Evolutionary conservation across 2,888 invertebrate genomes (phyloP).

Genomic region (Conomelus anceps): DNA sequence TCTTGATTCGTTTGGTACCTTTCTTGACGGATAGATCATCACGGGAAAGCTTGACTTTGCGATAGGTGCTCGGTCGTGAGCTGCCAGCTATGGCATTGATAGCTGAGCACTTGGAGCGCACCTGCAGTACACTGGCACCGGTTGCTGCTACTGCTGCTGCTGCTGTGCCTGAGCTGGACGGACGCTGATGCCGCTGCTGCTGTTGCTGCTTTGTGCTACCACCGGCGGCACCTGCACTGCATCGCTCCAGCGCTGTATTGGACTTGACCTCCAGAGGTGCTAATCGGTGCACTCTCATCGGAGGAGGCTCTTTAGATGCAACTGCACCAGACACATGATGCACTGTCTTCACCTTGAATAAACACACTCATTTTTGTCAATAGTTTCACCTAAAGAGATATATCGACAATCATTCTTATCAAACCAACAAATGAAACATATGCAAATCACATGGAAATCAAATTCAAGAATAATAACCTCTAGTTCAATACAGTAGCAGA

Average conservation of each 20-base stretch:
- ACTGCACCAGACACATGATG: background rate
- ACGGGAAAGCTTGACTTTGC: conserved; percentile 1
- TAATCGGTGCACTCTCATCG: background rate
- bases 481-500: too few species aligned
- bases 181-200: background rate
- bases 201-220: background rate
- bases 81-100: conserved; percentile 19
- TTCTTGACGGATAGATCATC: conserved; percentile 23
- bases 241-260: too few species aligned
- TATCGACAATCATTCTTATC: too few species aligned
- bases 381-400: too few species aligned
- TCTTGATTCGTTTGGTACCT: conserved; percentile 23
- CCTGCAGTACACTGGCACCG: conserved; percentile 14
- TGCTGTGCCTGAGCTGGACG: background rate
- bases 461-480: too few species aligned
- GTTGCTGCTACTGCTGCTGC: background rate
- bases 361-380: background rate
- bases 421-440: too few species aligned
- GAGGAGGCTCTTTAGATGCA: background rate
- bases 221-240: background rate
- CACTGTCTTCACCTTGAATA: background rate
- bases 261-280: background rate
- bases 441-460: too few species aligned
- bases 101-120: conserved; percentile 25
- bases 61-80: conserved; percentile 11